Evolutionary conservation across 2,113 vertebrate species (phyloP).

Genomic region (Cynoglossus semilaevis): DNA sequence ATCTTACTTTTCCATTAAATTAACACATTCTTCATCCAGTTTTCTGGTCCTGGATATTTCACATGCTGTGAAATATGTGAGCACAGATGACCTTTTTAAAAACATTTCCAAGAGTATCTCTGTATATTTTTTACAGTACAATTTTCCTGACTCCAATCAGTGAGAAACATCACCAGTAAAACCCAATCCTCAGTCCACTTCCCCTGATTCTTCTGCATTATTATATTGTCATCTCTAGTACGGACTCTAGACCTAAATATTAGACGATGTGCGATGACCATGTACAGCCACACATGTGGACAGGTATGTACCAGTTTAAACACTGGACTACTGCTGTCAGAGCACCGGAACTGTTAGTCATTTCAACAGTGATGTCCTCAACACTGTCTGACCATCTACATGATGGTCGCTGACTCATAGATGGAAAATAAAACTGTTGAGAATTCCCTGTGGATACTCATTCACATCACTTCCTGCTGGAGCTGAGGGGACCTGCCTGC

Average conservation of each 20-base stretch:
- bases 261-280: slow-evolving; percentile 12
- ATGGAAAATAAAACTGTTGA: slow-evolving; percentile 11
- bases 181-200: slow-evolving; percentile 16
- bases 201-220: slow-evolving; percentile 21
- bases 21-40: no score
- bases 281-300: slow-evolving; percentile 3
- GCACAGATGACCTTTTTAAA: no score
- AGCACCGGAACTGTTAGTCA: no score
- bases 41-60: no score
- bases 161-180: slow-evolving; percentile 30
- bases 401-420: slow-evolving; percentile 25
- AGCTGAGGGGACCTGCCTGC: slow-evolving; percentile 11
- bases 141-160: slow-evolving; percentile 24
- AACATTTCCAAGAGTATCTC: no score
- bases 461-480: slow-evolving; percentile 7
- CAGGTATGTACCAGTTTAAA: no score
- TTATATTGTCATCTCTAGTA: slow-evolving; percentile 46
- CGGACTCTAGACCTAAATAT: slow-evolving; percentile 53
- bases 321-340: no score
- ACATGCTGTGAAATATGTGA: no score
- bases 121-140: no score
- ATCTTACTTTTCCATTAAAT: slow-evolving; percentile 38
- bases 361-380: slow-evolving; percentile 25
- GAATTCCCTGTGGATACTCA: slow-evolving; percentile 23
- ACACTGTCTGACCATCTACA: slow-evolving; percentile 37